These are phyloP conservation scores for Melanostoma mellinum DNA, from an alignment of 2,888 invertebrate genomes.

Conservation along the genomic window DNA sequence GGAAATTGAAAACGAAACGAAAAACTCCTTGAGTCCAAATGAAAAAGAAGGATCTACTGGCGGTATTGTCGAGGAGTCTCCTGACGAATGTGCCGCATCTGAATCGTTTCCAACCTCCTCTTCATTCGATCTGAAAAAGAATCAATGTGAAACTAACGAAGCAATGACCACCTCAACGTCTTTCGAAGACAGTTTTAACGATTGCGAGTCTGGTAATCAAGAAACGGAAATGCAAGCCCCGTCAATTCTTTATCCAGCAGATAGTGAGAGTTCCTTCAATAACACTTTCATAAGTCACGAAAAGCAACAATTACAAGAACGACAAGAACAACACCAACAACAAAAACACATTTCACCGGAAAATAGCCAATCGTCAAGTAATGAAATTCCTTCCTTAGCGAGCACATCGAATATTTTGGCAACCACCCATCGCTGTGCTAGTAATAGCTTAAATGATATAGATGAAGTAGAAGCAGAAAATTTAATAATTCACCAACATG, in stretches of 20 bases:
- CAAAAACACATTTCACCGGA: constrained; percentile 19
- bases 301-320: no score
- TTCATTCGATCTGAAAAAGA: constrained; percentile 25
- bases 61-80: background rate
- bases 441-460: constrained; percentile 53
- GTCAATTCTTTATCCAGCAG: constrained; percentile 17
- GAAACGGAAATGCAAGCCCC: constrained; percentile 47
- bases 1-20: no score
- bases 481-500: constrained; percentile 60
- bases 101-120: background rate
- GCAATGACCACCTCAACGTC: constrained; percentile 6
- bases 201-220: constrained; percentile 34
- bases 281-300: constrained; percentile 31
- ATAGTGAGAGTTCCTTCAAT: constrained; percentile 18
- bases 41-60: background rate
- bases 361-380: constrained; percentile 28
- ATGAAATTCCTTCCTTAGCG: constrained; percentile 34
- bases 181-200: constrained; percentile 23
- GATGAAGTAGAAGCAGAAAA: constrained; percentile 61
- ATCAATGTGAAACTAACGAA: constrained; percentile 13
- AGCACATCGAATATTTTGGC: constrained; percentile 34
- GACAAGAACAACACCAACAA: background rate
- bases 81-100: background rate
- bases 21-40: background rate
- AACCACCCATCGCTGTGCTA: constrained; percentile 63